phyloP scores from a whole-genome alignment of 1,140 invertebrate genomes.

The Pantala flavescens region DNA sequence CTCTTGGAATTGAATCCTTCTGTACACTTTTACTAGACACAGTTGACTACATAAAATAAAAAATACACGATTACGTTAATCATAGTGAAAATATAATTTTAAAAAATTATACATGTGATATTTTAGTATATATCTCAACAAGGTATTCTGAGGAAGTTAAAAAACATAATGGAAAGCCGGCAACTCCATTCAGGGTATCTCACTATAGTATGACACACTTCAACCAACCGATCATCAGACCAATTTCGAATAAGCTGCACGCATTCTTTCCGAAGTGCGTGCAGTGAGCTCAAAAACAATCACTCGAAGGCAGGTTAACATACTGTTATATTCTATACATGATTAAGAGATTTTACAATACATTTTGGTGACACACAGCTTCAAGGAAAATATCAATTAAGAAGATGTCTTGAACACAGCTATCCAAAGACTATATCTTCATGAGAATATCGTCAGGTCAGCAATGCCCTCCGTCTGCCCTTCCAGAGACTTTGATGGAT shows the following conservation, averaged over 20 bases:
- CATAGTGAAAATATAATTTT: conserved; percentile 9
- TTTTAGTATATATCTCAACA: not conserved
- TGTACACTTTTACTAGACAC: conserved; percentile 6
- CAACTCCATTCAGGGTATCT: not conserved
- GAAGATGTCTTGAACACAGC: not conserved
- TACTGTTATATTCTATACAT: not conserved
- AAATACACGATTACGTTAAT: not conserved
- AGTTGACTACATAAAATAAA: conserved; percentile 8
- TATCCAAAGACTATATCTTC: not conserved
- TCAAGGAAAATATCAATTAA: not conserved
- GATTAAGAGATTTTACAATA: not conserved
- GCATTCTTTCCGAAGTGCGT: not conserved
- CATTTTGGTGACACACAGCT: not conserved
- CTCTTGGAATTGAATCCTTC: not conserved
- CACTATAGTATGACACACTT: not conserved
- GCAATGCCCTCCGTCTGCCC: not conserved
- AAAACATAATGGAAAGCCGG: not conserved
- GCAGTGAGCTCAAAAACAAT: not conserved
- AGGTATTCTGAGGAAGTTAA: not conserved
- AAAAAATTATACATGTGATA: not conserved
- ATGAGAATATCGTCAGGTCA: not conserved
- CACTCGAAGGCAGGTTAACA: not conserved
- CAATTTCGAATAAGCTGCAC: not conserved
- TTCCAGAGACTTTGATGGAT: not conserved
- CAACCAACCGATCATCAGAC: not conserved